These are phyloP conservation scores for Tetrax tetrax DNA, from an alignment of 2,113 vertebrate genomes.

Conservation along the genomic window DNA sequence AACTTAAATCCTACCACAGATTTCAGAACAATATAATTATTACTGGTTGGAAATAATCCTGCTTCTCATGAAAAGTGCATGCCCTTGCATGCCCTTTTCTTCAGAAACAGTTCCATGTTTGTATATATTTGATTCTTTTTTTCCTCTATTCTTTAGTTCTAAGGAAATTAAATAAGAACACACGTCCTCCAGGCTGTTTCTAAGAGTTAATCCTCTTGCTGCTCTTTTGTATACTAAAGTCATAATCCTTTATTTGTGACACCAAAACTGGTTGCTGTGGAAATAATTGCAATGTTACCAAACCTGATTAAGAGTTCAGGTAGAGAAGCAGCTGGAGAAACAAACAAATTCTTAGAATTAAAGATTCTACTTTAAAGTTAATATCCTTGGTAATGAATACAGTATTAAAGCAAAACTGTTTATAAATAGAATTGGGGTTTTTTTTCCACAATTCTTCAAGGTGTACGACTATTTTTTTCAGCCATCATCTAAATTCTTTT, in stretches of 20 bases:
- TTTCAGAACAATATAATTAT: background rate
- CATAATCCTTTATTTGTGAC: slow-evolving; percentile 20
- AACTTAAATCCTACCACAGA: background rate
- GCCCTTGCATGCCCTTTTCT: background rate
- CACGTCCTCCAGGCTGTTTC: background rate
- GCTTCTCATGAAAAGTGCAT: background rate
- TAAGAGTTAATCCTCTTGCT: background rate
- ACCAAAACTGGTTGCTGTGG: slow-evolving; percentile 22
- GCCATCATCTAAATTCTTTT: background rate
- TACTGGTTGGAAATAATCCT: background rate
- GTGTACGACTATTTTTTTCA: background rate
- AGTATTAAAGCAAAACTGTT: background rate
- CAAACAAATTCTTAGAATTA: slow-evolving; percentile 17
- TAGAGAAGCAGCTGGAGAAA: slow-evolving; percentile 28
- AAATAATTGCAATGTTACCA: slow-evolving; percentile 38
- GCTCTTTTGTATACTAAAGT: background rate
- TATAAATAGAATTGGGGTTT: background rate
- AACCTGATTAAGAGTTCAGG: slow-evolving; percentile 52
- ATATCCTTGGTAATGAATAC: background rate
- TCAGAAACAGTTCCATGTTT: background rate
- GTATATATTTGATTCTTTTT: background rate
- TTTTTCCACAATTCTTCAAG: background rate
- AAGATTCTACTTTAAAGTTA: background rate
- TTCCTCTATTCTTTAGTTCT: background rate
- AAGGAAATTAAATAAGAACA: background rate